Evolutionary conservation across 2,888 invertebrate genomes (phyloP), one percentile per base, ranked within the genome.

Genomic region (Timema podura): DNA sequence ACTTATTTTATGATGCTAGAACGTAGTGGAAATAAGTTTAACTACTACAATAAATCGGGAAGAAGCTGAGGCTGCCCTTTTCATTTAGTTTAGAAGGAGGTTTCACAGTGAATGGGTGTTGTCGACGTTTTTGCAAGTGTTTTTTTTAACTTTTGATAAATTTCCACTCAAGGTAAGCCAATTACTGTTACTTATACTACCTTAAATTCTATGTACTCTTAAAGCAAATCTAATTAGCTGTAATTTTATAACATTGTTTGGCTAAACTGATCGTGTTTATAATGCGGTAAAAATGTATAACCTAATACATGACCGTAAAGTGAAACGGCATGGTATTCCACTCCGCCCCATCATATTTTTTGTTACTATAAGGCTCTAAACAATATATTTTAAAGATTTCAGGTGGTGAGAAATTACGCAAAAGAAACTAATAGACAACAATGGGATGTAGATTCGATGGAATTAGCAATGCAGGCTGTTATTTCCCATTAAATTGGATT

Each of bases 381-480:
- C 30, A 30, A 30, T 16, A 10, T 11, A 44, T 61, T 30, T 30
- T 16, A 11, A 15, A 1, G 8, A 2, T 61, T 61, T 8, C 15
- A n/a, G 16, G 16, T 61, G 61, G 61, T 15, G 61, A 7, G 16
- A 16, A 16, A 16, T 61, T 61, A 61, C 30, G 45, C 0, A 15
- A 15, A 13, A 13, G 45, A 61, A 61, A 61, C 61, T 44, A 45
- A 44, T 13, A 61, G 61, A 61, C 59, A 61, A 13, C 8, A 61
- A 15, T 61, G 16, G 30, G 15, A 61, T 30, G 61, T 30, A 5
- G 5, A n/a, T 5, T 15, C 61, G 6, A 61, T 61, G 30, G 16
- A 15, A 59, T 15, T 16, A 5, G 9, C 59, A 59, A 11, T 59
- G 15, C 5, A 15, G 11, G 59, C 59, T 59, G 30, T 59, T 16